Evolutionary conservation across 2,888 invertebrate genomes (phyloP).

Genomic region (Piscicola geometra): DNA sequence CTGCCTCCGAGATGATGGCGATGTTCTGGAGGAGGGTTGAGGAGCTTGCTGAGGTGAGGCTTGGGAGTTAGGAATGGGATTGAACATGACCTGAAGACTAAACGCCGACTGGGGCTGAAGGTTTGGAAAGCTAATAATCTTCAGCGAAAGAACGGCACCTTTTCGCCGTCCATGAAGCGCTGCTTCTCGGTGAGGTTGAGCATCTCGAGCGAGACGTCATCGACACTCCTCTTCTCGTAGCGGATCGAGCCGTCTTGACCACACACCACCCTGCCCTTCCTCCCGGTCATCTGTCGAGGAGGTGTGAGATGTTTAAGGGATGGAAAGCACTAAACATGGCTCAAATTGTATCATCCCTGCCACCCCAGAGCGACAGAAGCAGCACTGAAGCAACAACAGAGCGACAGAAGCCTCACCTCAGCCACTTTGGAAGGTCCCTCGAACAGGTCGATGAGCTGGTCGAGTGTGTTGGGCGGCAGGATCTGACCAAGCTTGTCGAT

Average conservation of each 20-base stretch:
- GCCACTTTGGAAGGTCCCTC: conserved; percentile 97
- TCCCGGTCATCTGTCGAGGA: conserved; percentile 90
- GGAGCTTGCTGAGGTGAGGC: background rate
- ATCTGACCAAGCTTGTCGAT: conserved; percentile 80
- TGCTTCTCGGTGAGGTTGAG: conserved; percentile 81
- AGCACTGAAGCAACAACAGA: too few species aligned
- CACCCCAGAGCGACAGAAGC: conserved; percentile 93
- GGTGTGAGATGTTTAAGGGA: background rate
- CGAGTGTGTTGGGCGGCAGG: conserved; percentile 92
- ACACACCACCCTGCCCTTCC: conserved; percentile 73
- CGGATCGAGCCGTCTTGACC: conserved; percentile 79
- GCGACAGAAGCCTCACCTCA: too few species aligned
- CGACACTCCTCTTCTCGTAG: conserved; percentile 89
- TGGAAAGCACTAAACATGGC: background rate
- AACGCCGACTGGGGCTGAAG: conserved; percentile 1
- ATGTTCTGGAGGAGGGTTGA: conserved; percentile 61
- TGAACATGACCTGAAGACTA: background rate
- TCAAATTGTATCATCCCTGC: conserved; percentile 66
- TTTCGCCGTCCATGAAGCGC: conserved; percentile 94
- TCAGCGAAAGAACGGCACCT: conserved; percentile 59
- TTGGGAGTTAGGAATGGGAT: background rate
- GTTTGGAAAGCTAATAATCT: conserved; percentile 1
- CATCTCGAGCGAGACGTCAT: conserved; percentile 90
- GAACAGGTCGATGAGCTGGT: conserved; percentile 94
- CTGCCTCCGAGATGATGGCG: conserved; percentile 98